Base-by-base conservation (phyloP, 2,797 vertebrate genomes). In the Bradypodion ventrale region DNA sequence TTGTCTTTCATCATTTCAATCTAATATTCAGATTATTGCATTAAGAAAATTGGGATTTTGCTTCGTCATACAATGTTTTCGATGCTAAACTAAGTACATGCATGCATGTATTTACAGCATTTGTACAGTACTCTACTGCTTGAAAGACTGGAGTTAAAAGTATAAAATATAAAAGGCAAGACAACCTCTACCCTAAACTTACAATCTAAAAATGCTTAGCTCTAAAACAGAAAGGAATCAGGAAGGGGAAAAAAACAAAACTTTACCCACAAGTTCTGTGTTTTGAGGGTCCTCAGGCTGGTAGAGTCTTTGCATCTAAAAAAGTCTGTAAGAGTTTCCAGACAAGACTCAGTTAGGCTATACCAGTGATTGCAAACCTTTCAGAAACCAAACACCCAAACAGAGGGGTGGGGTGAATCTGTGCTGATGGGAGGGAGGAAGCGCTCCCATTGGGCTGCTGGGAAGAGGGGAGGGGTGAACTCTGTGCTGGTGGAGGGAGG, bases 31-130 rank as follows among this genome's bases (percentile, higher is more conserved):
- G 73, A 88, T 77, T 68, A 27, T 72, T 83, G 68, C n/a, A 81
- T 88, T 72, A 74, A 62, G 72, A 75, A 83, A 89, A 82, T 78
- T 77, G 37, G 46, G 81, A 92, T 75, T 90, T 44, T 87, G 40
- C 76, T 90, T 89, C 83, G 27, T 88, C 70, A n/a, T 1, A 46
- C 83, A 70, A 81, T 79, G 62, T 75, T 82, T 84, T 63, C 15
- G 79, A 68, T 75, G 83, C 88, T 90, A 81, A 87, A 70, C 73
- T 59, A 87, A 85, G 40, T 42, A 23, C 40, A 37, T 37, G 7
- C 25, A 69, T 7, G 16, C 35, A 65, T 13, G n/a, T 66, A 32
- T 32, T 66, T 66, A 66, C 32, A 15, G 16, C 10, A 66, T 70
- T 70, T 70, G 37, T 35, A 25, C 40, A 25, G 9, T 25, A 21